Evolutionary conservation across 2,797 vertebrate species (phyloP).

Genomic region (Protosalanx chinensis): DNA sequence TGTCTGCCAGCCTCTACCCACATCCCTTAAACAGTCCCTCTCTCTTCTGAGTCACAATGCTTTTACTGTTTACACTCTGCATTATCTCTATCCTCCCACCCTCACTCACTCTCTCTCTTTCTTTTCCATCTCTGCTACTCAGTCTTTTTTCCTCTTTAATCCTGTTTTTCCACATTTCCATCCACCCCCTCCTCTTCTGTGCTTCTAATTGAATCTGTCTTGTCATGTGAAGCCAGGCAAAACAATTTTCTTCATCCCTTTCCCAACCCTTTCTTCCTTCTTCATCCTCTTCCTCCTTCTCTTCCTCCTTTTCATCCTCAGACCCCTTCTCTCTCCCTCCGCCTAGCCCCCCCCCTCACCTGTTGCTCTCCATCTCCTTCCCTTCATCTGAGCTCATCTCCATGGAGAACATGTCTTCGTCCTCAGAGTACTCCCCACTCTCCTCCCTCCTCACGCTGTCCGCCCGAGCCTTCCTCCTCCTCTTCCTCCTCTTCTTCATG

Average conservation of each 20-base stretch:
- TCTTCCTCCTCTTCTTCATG: conserved; percentile 86
- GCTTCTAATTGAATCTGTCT: background rate
- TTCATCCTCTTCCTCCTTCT: background rate
- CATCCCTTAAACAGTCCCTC: no score
- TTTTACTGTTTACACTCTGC: background rate
- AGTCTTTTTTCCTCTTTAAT: background rate
- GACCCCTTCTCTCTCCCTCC: background rate
- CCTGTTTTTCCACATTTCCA: background rate
- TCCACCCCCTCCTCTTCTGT: background rate
- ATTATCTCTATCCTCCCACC: background rate
- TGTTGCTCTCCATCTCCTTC: conserved; percentile 64
- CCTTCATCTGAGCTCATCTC: conserved; percentile 95
- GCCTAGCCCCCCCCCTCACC: conserved; percentile 66
- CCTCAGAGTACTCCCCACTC: conserved; percentile 79
- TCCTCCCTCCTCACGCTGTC: conserved; percentile 81
- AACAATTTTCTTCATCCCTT: conserved; percentile 1
- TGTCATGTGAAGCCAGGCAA: background rate
- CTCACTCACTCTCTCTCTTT: conserved; percentile 16
- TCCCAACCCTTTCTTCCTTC: conserved; percentile 1
- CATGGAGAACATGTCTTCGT: conserved; percentile 92
- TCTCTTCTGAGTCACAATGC: no score
- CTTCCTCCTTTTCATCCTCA: no score
- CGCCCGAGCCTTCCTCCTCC: conserved; percentile 83
- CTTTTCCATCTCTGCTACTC: background rate
- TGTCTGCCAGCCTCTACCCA: background rate